phyloP scores from a whole-genome alignment of 2,888 invertebrate genomes.

The Eupithecia subfuscata region DNA sequence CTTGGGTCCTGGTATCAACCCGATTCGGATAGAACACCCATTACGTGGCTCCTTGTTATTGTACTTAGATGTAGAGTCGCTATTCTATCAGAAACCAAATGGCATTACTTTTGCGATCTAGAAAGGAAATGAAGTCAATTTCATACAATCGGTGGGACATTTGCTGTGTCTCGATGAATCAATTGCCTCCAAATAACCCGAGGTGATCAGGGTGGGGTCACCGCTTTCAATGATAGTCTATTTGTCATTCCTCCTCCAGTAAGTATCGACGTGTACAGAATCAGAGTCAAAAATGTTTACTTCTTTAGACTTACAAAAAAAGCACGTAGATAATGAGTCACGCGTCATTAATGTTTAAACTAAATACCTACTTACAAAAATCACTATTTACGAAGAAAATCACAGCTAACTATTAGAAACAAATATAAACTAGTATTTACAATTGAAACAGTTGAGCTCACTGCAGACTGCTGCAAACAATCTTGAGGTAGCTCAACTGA shows the following conservation, averaged over 20 bases:
- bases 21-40: background rate
- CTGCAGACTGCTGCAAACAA: too few relatives aligned
- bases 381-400: too few relatives aligned
- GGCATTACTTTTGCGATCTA: background rate
- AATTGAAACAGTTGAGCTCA: too few relatives aligned
- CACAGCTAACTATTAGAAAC: too few relatives aligned
- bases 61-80: background rate
- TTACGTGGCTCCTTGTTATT: background rate
- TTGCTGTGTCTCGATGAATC: constrained; percentile 76
- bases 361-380: too few relatives aligned
- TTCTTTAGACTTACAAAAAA: background rate
- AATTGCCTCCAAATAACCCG: constrained; percentile 75
- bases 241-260: background rate
- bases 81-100: background rate
- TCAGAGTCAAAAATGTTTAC: background rate
- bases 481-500: too few relatives aligned
- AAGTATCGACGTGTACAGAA: background rate
- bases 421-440: too few relatives aligned
- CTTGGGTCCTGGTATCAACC: too few relatives aligned
- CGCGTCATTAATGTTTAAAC: too few relatives aligned
- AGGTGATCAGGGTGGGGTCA: constrained; percentile 25
- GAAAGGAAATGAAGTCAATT: constrained; percentile 38
- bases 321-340: too few relatives aligned
- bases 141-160: constrained; percentile 54
- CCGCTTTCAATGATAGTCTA: background rate